Evolutionary conservation across 2,797 vertebrate genomes (phyloP).

Genomic region (Enteromius mattozi): DNA sequence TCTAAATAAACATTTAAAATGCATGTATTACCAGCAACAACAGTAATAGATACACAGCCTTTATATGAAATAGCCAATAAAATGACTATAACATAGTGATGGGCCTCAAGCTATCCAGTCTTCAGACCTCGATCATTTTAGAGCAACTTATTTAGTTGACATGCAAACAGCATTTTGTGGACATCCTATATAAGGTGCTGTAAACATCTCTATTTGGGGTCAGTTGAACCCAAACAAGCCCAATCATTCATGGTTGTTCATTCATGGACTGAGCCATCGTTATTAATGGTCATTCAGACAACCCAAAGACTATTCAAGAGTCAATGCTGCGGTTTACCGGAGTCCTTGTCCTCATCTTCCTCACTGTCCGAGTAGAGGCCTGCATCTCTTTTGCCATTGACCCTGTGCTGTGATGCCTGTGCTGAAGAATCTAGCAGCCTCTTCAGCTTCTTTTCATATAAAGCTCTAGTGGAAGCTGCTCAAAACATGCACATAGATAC

Average conservation of each 20-base stretch:
- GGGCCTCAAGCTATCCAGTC: neutral
- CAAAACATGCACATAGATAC: slow-evolving; percentile 49
- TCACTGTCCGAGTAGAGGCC: slow-evolving; percentile 74
- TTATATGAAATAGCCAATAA: neutral
- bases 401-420: slow-evolving; percentile 25
- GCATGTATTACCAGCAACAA: neutral
- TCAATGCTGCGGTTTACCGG: slow-evolving; percentile 59
- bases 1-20: slow-evolving; percentile 56
- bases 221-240: neutral
- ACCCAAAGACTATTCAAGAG: neutral
- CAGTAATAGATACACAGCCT: neutral
- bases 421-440: slow-evolving; percentile 69
- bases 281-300: neutral
- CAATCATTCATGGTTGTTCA: neutral
- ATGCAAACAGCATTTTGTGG: neutral
- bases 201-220: neutral
- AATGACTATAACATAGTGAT: neutral
- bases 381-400: slow-evolving; percentile 61
- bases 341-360: slow-evolving; percentile 61
- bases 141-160: neutral
- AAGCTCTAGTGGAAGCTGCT: slow-evolving; percentile 81
- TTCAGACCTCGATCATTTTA: neutral
- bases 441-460: slow-evolving; percentile 84
- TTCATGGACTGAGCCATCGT: neutral
- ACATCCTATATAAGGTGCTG: neutral